Evolutionary conservation across 2,888 invertebrate genomes (phyloP).

Genomic region (Drosophila austrosaltans): DNA sequence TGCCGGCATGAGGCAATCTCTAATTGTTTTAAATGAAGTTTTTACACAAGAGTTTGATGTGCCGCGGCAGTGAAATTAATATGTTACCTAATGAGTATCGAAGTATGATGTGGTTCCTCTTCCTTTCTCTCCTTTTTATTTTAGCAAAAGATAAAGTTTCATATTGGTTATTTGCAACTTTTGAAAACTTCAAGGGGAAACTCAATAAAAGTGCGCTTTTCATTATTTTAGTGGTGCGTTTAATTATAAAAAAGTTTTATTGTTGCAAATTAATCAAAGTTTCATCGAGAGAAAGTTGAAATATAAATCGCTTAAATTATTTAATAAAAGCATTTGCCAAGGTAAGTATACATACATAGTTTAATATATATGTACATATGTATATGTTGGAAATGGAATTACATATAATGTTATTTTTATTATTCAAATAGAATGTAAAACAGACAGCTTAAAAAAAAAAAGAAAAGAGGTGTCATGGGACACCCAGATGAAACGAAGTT

Average conservation of each 20-base stretch:
- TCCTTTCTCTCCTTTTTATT: neutral
- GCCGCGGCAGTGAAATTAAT: constrained; percentile 40
- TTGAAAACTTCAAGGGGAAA: neutral
- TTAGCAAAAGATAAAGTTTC: neutral
- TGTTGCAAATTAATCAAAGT: constrained; percentile 1
- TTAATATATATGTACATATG: too few relatives aligned
- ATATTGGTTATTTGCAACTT: neutral
- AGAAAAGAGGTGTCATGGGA: too few relatives aligned
- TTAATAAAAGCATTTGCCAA: too few relatives aligned
- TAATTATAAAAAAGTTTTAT: neutral
- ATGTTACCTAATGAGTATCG: constrained; percentile 20
- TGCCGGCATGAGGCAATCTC: constrained; percentile 50
- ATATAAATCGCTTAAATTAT: too few relatives aligned
- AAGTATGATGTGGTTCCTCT: constrained; percentile 4
- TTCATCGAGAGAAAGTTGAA: neutral
- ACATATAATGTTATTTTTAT: too few relatives aligned
- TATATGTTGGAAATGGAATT: too few relatives aligned
- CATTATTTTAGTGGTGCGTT: neutral
- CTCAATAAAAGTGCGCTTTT: neutral
- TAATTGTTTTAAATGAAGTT: constrained; percentile 74
- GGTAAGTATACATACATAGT: too few relatives aligned
- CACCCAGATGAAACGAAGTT: too few relatives aligned
- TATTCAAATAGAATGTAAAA: too few relatives aligned
- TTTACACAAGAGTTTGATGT: constrained; percentile 52
- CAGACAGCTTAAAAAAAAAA: too few relatives aligned